Conservation (phyloP, 2,113 vertebrate species). For the Hippopotamus amphibius region DNA sequence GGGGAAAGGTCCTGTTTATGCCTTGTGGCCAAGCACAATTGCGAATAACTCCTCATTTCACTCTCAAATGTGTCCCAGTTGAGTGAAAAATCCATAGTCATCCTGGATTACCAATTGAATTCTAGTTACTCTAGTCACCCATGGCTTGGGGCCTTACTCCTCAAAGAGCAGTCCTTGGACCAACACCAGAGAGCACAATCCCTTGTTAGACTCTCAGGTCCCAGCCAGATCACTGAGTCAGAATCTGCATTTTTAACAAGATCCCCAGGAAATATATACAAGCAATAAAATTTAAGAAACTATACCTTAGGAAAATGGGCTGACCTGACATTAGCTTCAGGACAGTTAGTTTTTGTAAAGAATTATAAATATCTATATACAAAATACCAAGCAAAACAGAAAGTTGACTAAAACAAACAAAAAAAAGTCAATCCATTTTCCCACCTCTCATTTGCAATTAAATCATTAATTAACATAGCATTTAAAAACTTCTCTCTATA, state of each 20-base stretch:
- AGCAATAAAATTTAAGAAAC: background rate
- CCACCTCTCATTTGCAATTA: background rate
- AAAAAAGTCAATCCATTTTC: background rate
- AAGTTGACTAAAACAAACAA: background rate
- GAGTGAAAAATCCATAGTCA: background rate
- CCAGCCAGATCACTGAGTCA: background rate
- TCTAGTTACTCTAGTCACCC: background rate
- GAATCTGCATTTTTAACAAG: constrained; percentile 19
- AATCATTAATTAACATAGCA: background rate
- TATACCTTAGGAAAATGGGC: background rate
- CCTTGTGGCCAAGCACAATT: background rate
- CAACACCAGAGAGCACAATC: background rate
- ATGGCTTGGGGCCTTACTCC: background rate
- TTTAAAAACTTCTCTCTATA: background rate
- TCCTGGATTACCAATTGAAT: background rate
- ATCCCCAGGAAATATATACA: background rate
- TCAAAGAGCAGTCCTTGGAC: background rate
- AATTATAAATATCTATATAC: background rate
- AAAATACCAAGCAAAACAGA: background rate
- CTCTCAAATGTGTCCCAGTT: background rate
- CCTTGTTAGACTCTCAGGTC: background rate
- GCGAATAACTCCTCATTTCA: background rate
- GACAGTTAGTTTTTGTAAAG: background rate
- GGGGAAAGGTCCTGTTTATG: background rate
- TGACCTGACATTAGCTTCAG: background rate